Evolutionary conservation across 1,140 invertebrate genomes (phyloP).

Genomic region (Drosophila jambulina): DNA sequence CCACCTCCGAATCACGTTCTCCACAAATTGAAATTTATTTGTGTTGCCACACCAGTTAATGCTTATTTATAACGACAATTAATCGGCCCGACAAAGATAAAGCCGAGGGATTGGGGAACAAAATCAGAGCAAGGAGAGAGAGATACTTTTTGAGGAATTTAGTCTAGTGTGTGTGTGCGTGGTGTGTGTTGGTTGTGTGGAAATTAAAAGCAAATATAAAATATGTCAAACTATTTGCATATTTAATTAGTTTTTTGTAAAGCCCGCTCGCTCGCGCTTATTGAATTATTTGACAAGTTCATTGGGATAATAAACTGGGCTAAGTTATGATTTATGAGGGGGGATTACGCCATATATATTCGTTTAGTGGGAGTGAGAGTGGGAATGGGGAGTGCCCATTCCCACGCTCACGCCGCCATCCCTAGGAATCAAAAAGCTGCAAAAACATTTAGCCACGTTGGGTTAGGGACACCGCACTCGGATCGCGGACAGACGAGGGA

Average conservation of each 20-base stretch:
- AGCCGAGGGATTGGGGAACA: slow-evolving; percentile 14
- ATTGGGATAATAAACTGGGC: slow-evolving; percentile 41
- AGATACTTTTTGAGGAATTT: slow-evolving; percentile 18
- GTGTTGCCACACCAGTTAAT: slow-evolving; percentile 48
- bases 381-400: slow-evolving; percentile 20
- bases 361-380: slow-evolving; percentile 8
- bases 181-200: slow-evolving; percentile 1
- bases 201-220: slow-evolving; percentile 52
- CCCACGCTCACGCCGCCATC: slow-evolving; percentile 55
- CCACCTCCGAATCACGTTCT: slow-evolving; percentile 28
- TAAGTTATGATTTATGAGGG: slow-evolving; percentile 42
- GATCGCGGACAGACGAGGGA: slow-evolving; percentile 27
- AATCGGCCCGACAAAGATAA: slow-evolving; percentile 39
- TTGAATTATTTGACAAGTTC: slow-evolving; percentile 37
- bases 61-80: slow-evolving; percentile 59
- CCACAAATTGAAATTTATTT: slow-evolving; percentile 58
- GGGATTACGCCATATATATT: slow-evolving; percentile 19
- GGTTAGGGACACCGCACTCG: slow-evolving; percentile 35
- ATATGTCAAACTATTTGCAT: slow-evolving; percentile 44
- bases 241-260: slow-evolving; percentile 26
- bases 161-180: not conserved
- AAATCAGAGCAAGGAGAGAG: slow-evolving; percentile 18
- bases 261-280: slow-evolving; percentile 2
- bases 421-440: slow-evolving; percentile 48
- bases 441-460: slow-evolving; percentile 66